These are phyloP conservation scores for Denticeps clupeoides DNA, from an alignment of 2,797 vertebrate genomes.

Conservation along the genomic window DNA sequence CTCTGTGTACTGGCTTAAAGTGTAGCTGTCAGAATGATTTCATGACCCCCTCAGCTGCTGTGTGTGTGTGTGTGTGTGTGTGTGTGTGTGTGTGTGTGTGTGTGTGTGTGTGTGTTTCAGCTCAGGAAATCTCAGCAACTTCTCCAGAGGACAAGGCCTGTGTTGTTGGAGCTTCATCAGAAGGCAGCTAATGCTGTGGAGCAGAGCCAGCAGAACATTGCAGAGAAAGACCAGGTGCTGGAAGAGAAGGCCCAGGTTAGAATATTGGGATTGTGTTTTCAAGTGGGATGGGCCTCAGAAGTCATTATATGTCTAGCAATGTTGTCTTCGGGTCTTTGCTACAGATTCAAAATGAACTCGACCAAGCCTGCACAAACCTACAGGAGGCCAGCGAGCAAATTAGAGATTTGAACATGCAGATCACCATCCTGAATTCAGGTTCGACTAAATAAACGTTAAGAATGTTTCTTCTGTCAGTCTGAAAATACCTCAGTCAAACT, in stretches of 20 bases:
- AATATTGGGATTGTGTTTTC: not conserved
- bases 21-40: not conserved
- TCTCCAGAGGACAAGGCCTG: constrained; percentile 44
- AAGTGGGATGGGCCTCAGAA: not conserved
- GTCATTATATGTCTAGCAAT: not conserved
- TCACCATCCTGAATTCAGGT: constrained; percentile 62
- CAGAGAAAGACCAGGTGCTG: constrained; percentile 40
- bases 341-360: constrained; percentile 50
- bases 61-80: not conserved
- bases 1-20: too few relatives aligned
- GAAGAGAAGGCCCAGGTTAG: constrained; percentile 51
- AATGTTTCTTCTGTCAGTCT: too few relatives aligned
- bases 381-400: constrained; percentile 49
- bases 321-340: not conserved
- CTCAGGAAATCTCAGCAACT: constrained; percentile 39
- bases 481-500: too few relatives aligned
- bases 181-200: constrained; percentile 48
- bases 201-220: constrained; percentile 35
- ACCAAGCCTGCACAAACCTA: constrained; percentile 32
- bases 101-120: constrained; percentile 29
- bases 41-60: not conserved
- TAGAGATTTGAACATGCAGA: constrained; percentile 53
- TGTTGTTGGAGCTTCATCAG: constrained; percentile 52
- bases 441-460: too few relatives aligned
- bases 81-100: not conserved